Conservation (phyloP, 2,113 vertebrate genomes). For the Noturus placidus region DNA sequence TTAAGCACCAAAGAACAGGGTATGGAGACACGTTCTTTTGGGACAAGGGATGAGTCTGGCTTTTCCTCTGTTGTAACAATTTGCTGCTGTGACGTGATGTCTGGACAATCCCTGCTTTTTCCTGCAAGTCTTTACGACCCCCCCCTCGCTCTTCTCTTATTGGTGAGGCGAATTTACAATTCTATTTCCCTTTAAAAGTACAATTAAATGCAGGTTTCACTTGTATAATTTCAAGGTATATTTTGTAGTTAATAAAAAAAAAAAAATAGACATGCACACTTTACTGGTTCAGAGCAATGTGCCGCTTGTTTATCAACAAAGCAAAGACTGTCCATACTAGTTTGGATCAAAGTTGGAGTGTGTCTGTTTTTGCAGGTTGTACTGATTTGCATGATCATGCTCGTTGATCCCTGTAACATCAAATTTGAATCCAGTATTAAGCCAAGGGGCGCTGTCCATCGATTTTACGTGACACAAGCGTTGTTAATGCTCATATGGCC, state of each 20-base stretch:
- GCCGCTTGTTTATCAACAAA: background rate
- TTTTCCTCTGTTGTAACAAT: slow-evolving; percentile 50
- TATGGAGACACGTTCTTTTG: background rate
- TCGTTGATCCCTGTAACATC: background rate
- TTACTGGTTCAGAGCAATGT: background rate
- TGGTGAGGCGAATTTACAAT: background rate
- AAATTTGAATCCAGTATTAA: background rate
- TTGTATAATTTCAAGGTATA: background rate
- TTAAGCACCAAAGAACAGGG: slow-evolving; percentile 1
- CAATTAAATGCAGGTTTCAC: background rate
- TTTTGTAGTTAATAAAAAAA: background rate
- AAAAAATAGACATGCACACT: background rate
- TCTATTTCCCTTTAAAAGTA: too few species aligned
- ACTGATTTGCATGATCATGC: background rate
- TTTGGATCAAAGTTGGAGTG: background rate
- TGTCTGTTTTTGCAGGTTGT: background rate
- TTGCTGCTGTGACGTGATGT: slow-evolving; percentile 65
- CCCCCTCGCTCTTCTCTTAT: background rate
- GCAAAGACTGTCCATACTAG: background rate
- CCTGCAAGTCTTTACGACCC: slow-evolving; percentile 55
- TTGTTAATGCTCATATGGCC: slow-evolving; percentile 31
- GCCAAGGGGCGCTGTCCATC: too few species aligned
- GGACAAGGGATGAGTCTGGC: slow-evolving; percentile 53
- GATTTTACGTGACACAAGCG: background rate
- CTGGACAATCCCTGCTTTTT: slow-evolving; percentile 57